phyloP scores from a whole-genome alignment of 2,888 invertebrate species.

The Sialis fuliginosa region DNA sequence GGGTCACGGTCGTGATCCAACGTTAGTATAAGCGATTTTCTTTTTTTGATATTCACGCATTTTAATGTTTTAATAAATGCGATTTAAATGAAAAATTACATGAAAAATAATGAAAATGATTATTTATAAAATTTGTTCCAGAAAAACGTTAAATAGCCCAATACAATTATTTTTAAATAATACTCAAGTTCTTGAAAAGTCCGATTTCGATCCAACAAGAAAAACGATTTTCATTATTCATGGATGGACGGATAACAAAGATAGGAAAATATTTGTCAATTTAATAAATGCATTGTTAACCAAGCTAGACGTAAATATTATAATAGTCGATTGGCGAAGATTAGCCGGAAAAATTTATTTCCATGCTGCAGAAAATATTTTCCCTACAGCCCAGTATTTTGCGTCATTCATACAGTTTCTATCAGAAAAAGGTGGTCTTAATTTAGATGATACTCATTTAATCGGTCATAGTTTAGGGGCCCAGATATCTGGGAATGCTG shows the following conservation, averaged over 20 bases:
- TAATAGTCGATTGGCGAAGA: conserved; percentile 6
- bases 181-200: background rate
- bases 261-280: conserved; percentile 7
- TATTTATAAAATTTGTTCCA: no score
- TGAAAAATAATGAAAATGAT: no score
- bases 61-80: no score
- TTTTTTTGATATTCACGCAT: no score
- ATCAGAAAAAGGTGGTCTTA: background rate
- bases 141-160: no score
- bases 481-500: conserved; percentile 5
- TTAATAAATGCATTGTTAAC: conserved; percentile 6
- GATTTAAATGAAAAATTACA: no score
- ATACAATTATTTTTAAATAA: no score
- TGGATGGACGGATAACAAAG: conserved; percentile 9
- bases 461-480: conserved; percentile 7
- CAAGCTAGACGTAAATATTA: conserved; percentile 4
- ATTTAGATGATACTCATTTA: conserved; percentile 6
- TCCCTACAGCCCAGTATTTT: background rate
- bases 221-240: conserved; percentile 9
- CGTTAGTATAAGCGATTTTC: no score
- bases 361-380: background rate
- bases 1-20: no score
- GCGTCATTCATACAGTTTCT: background rate
- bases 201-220: conserved; percentile 6
- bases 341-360: conserved; percentile 1